A percentile compares a stretch with the other conserved stretches of the same genome.
These are phyloP conservation scores for Melanotaenia parkinsoni DNA, from an alignment of 2,797 vertebrate genomes.

Conservation along the genomic window DNA sequence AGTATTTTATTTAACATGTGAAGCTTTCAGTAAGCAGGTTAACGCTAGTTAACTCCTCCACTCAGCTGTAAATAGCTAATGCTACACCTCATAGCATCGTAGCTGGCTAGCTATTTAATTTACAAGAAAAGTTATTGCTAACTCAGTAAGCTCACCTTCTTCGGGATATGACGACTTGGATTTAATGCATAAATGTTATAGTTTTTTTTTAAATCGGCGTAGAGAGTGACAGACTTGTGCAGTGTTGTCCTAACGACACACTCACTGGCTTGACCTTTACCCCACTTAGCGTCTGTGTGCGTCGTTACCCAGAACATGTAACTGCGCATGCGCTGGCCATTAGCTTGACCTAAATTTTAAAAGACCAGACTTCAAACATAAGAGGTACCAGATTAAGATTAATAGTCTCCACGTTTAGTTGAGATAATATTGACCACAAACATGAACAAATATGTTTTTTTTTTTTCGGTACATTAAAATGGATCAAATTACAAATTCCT, in stretches of 20 bases:
- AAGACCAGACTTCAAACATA: neutral
- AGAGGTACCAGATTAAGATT: neutral
- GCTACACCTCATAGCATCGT: neutral
- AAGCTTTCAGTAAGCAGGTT: neutral
- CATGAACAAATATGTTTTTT: neutral
- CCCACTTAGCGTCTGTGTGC: constrained; percentile 33
- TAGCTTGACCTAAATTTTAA: constrained; percentile 14
- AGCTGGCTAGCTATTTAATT: neutral
- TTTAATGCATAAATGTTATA: neutral
- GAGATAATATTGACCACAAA: neutral
- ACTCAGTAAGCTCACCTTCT: constrained; percentile 39
- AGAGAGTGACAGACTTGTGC: too few species aligned
- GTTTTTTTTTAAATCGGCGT: neutral
- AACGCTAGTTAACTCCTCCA: neutral
- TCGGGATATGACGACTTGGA: neutral
- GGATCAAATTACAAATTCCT: neutral
- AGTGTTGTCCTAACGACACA: neutral
- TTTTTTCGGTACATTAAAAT: neutral
- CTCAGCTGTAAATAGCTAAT: neutral
- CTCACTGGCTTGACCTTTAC: constrained; percentile 54
- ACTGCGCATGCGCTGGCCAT: constrained; percentile 42
- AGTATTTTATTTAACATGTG: neutral
- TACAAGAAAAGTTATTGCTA: neutral
- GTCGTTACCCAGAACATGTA: neutral
- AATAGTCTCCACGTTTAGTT: neutral